Evolutionary conservation across 2,113 vertebrate species (phyloP).

Genomic region (Artemisiospiza belli): DNA sequence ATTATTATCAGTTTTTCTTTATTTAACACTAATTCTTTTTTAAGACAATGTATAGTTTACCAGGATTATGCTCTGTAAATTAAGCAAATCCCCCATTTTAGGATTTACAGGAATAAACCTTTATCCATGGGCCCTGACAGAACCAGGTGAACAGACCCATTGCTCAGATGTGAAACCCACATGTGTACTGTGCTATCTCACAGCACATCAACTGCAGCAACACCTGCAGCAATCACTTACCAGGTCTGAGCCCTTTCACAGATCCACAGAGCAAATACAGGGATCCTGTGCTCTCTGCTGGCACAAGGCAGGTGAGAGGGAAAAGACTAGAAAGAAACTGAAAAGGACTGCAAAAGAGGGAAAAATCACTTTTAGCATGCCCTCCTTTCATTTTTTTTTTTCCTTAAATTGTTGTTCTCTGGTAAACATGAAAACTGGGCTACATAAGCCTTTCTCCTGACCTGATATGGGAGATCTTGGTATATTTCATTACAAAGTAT

Average conservation of each 20-base stretch:
- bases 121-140: not conserved
- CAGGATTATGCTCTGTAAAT: not conserved
- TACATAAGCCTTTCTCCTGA: not conserved
- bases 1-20: not conserved
- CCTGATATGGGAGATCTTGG: not conserved
- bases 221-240: accelerated
- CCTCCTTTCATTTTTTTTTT: not conserved
- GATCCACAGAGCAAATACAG: not conserved
- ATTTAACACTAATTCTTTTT: not conserved
- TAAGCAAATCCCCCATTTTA: not conserved
- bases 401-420: not conserved
- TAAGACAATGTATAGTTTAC: not conserved
- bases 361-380: not conserved
- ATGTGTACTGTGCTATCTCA: not conserved
- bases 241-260: not conserved
- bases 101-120: not conserved
- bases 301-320: not conserved
- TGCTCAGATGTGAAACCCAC: not conserved
- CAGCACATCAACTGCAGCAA: not conserved
- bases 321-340: not conserved
- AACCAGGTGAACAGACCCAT: not conserved
- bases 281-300: not conserved
- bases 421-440: not conserved
- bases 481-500: not conserved
- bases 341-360: not conserved